Base-by-base conservation (phyloP, 2,797 vertebrate species). In the Spea hammondii region DNA sequence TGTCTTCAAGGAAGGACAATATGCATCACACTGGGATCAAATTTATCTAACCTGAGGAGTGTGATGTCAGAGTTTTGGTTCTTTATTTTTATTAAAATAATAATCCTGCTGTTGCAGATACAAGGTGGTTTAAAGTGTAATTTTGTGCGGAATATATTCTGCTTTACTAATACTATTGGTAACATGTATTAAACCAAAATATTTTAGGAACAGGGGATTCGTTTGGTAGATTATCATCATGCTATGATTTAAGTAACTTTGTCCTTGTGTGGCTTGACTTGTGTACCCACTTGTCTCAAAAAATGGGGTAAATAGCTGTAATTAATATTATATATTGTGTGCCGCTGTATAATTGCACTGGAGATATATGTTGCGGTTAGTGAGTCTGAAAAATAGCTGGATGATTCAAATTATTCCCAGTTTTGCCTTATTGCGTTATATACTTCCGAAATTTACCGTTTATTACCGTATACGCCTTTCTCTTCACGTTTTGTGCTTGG, bases 401-500 rank as follows among this genome's bases (percentile, higher is more conserved):
- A 57, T 11, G 55, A 57, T 12, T 11, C 12, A 13, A 57, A 57
- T 57, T 2, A 32, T 32, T 32, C 32, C 32, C 32, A 13, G 6
- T 44, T 17, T 17, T 32, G n/a, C n/a, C 4, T 17, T 32, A 64
- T 7, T 6, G 6, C 6, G 1, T 64, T 65, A 11, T 10, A 17
- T 65, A 65, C 47, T 65, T 46, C 9, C 64, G 12, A 65, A 12
- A 68, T 75, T 78, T 78, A 82, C 80, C 80, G 49, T 70, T 12
- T 62, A 32, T 32, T 32, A 17, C 9, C 2, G 55, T 57, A 57
- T 57, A 13, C n/a, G 14, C 5, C 14, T 4, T 11, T 6, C 65
- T 45, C 54, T 45, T 77, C 70, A 64, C 13, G 64, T 74, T 69
- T 82, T 82, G 75, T 82, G 68, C 77, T 70, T 82, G 70, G 68